Evolutionary conservation across 2,113 vertebrate genomes (phyloP).

Genomic region (Anarrhichthys ocellatus): DNA sequence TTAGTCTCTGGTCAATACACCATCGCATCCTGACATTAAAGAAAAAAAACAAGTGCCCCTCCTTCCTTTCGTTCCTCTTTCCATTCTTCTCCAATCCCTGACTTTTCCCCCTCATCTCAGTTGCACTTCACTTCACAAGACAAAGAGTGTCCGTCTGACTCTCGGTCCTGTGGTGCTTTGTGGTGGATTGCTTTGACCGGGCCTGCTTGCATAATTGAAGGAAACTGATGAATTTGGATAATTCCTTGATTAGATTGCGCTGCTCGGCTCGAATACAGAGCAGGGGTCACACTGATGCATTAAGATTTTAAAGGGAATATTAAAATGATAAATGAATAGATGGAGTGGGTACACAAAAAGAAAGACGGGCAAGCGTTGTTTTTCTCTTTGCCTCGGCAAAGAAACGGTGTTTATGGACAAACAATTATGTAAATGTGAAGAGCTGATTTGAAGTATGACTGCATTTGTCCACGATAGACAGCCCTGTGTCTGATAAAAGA

Average conservation of each 20-base stretch:
- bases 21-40: slow-evolving; percentile 59
- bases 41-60: slow-evolving; percentile 36
- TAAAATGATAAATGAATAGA: slow-evolving; percentile 51
- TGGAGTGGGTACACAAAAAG: slow-evolving; percentile 11
- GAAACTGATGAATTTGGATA: slow-evolving; percentile 66
- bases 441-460: slow-evolving; percentile 39
- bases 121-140: slow-evolving; percentile 40
- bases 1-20: slow-evolving; percentile 62
- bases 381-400: slow-evolving; percentile 1
- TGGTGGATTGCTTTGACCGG: slow-evolving; percentile 57
- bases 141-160: slow-evolving; percentile 38
- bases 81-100: slow-evolving; percentile 53
- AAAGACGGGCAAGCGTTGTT: background rate
- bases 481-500: slow-evolving; percentile 34
- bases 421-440: slow-evolving; percentile 28
- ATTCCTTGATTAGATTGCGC: slow-evolving; percentile 68
- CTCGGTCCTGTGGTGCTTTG: slow-evolving; percentile 45
- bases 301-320: slow-evolving; percentile 50
- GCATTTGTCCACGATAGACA: slow-evolving; percentile 32
- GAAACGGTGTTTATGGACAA: background rate
- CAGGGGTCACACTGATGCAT: slow-evolving; percentile 46
- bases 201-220: slow-evolving; percentile 62
- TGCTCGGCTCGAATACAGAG: slow-evolving; percentile 52
- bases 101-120: slow-evolving; percentile 29
- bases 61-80: slow-evolving; percentile 44